Percentiles rank a stretch among this genome's conserved stretches.
These are phyloP conservation scores for Agrilus mali DNA, from an alignment of 2,888 invertebrate species.

Conservation along the genomic window DNA sequence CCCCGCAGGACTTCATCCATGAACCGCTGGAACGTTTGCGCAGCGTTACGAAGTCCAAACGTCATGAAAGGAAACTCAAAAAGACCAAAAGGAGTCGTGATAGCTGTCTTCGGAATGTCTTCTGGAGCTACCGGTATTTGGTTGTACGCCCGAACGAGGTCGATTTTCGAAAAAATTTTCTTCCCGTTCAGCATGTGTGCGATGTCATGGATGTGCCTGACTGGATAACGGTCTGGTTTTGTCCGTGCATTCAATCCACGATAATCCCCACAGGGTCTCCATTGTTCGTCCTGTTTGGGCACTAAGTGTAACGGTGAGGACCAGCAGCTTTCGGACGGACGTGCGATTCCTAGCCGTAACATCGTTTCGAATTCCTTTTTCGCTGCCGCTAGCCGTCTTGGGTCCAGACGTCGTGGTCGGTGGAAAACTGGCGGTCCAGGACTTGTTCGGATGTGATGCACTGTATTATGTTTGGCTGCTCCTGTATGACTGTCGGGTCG, in stretches of 20 bases:
- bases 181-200: conserved; percentile 17
- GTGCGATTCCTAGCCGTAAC: too few species aligned
- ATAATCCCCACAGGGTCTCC: conserved; percentile 20
- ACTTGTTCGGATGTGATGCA: too few species aligned
- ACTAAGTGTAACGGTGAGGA: conserved; percentile 11
- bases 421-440: too few species aligned
- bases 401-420: too few species aligned
- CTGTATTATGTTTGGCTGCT: too few species aligned
- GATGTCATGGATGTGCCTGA: conserved; percentile 26
- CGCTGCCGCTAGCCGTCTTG: too few species aligned
- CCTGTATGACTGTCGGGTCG: too few species aligned
- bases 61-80: conserved; percentile 22
- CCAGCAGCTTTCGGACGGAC: too few species aligned
- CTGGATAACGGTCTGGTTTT: conserved; percentile 34
- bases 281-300: conserved; percentile 14
- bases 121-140: conserved; percentile 24
- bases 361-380: too few species aligned
- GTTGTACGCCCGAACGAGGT: conserved; percentile 26
- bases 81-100: conserved; percentile 13
- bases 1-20: conserved; percentile 22
- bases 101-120: conserved; percentile 22
- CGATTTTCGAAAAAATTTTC: conserved; percentile 20
- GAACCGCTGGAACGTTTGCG: conserved; percentile 29
- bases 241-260: conserved; percentile 16
- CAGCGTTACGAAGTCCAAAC: conserved; percentile 30